Evolutionary conservation across 2,113 vertebrate genomes (phyloP), one percentile per base, ranked within the genome.

Genomic region (Leptocoma aspasia): DNA sequence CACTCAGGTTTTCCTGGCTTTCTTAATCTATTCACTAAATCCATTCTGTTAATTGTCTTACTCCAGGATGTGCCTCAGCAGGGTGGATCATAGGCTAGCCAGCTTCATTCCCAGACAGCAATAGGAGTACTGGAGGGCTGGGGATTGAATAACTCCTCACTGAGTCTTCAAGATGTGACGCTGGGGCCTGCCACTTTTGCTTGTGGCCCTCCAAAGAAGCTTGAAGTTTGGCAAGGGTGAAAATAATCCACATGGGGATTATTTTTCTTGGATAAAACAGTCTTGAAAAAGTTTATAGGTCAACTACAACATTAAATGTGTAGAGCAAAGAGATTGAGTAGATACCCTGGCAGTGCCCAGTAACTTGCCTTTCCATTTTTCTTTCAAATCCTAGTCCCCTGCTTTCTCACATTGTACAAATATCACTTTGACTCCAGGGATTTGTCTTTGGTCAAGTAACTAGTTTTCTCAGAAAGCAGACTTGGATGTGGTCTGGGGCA

Each of bases 311-410:
- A 11, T 47, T 66, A 59, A 78, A 50, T 33, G 2, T 7, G 7
- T 28, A 57, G 24, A 57, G 11, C 10, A 69, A 72, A 60, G 26
- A 65, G 39, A 49, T n/a, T 44, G 15, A 64, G 31, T 37, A 70
- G 41, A 27, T 30, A 44, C 0, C 5, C 7, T 8, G 7, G 5
- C 33, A 68, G 33, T 1, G 2, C 9, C 4, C 9, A 76, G 16
- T 37, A 57, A 68, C 27, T 33, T 10, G 5, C 6, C 10, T 82
- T 82, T 20, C 33, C 6, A 33, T 18, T 86, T 87, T 66, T 44
- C 31, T 63, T 81, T n/a, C n/a, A 80, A 80, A 47, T 45, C 22
- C 27, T 33, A 35, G 19, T 22, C 1, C 6, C 2, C 4, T 60
- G 13, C 12, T 92, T 93, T 42, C 19, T n/a, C 37, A 16, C 3